Percentiles rank a stretch among this genome's conserved stretches.
phyloP scores from a whole-genome alignment of 2,888 invertebrate species.

The Erebia palarica region DNA sequence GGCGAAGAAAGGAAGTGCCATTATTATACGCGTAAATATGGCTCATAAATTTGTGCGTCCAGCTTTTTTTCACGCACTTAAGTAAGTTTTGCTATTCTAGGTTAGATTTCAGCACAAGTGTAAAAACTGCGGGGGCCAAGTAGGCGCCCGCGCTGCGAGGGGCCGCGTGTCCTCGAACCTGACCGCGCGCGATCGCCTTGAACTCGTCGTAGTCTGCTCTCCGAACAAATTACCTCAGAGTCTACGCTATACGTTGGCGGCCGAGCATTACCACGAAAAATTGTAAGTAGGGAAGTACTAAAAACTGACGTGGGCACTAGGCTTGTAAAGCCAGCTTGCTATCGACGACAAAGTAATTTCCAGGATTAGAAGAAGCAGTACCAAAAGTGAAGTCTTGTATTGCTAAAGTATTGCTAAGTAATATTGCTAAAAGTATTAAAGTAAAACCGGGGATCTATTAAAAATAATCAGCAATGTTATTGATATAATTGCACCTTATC shows the following conservation, averaged over 20 bases:
- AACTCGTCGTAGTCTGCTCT: conserved; percentile 71
- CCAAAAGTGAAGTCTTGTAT: too few species aligned
- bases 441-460: too few species aligned
- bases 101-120: conserved; percentile 35
- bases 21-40: too few species aligned
- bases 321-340: neutral
- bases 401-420: too few species aligned
- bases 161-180: conserved; percentile 80
- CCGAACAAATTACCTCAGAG: conserved; percentile 50
- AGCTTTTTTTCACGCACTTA: too few species aligned
- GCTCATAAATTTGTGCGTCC: too few species aligned
- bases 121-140: conserved; percentile 45
- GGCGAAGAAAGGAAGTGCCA: too few species aligned
- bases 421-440: too few species aligned
- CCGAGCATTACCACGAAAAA: conserved; percentile 62
- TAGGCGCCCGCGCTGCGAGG: conserved; percentile 68
- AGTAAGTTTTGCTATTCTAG: conserved; percentile 2
- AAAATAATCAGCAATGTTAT: too few species aligned
- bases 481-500: too few species aligned
- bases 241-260: conserved; percentile 56
- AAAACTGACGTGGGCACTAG: too few species aligned
- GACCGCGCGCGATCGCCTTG: conserved; percentile 81
- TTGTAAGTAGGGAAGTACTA: conserved; percentile 38
- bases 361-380: neutral
- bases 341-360: neutral